Base-by-base conservation (phyloP, 2,888 invertebrate genomes). In the Teleiodes luculella region DNA sequence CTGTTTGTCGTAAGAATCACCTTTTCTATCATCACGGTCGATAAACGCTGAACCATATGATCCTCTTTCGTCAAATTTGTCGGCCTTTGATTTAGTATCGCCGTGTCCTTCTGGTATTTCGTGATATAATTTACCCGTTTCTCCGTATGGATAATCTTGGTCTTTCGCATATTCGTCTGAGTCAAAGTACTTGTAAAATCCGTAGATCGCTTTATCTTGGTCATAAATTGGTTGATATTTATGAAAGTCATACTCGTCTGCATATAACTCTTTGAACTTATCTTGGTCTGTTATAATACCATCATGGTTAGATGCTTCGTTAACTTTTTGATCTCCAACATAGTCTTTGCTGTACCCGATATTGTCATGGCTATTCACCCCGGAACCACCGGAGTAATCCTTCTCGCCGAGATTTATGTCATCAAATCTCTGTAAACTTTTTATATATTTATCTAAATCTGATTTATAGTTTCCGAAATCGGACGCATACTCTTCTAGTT, bases 111-210 rank as follows among this genome's bases (percentile, higher is more conserved):
- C 81, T 35, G 86, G 91, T 72, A 92, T 92, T 63, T 91, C 83
- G 75, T 20, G 4, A 11, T 91, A 91, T 70, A 91, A 86, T 61
- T 90, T 88, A 64, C 91, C 80, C 73, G 92, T 91, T 54, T 91
- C 89, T 65, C 92, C 92, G 76, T 94, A 93, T 76, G 92, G 93
- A 88, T 94, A 93, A 70, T 92, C 92, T 65, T 93, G 92, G 70
- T 93, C 92, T 79, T 94, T 94, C 73, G 94, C 93, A 86, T 91
- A 93, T 78, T 94, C 94, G 71, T 94, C 92, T 74, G 94, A 93
- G 74, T 92, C 91, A 74, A 92, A 93, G 58, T 92, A 90, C 67
- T 92, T 93, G 77, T 93, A 93, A 83, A 90, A 94, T 64, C 93
- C 93, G 57, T 91, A 92, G 61, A 92, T 90, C 69, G 91, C 91